Base-by-base conservation (phyloP, 2,888 invertebrate species). In the Athalia cordata region DNA sequence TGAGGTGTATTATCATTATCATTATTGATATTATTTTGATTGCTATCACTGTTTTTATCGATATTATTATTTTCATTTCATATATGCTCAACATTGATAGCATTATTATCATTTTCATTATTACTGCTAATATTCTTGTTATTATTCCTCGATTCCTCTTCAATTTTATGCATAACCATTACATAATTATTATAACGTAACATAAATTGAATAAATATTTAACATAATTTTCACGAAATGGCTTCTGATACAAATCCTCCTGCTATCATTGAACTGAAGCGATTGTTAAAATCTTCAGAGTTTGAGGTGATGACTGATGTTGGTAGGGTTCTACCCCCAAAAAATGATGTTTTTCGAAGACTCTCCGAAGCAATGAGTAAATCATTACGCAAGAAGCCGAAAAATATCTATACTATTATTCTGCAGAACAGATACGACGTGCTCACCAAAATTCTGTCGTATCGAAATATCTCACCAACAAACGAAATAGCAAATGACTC, bases 321-420 rank as follows among this genome's bases (percentile, higher is more conserved):
- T 45, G 64, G 64, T 45, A 64, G 45, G 45, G 64, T 64, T 45
- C 64, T 64, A 11, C 61, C 61, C 64, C 64, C 64, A 9, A 64
- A 64, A 45, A 43, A 45, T n/a, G n/a, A 64, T 43, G 64, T 64
- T 64, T 64, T 64, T 11, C 45, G 45, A 45, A 64, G 15, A 64
- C 45, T 64, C 11, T 64, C 64, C 8, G 43, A 43, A 43, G 64
- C 64, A 43, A 45, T 64, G 64, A 64, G 64, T 64, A 45, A 64
- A 64, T 45, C 45, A 45, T 11, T 64, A 11, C 64, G 64, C 9
- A 64, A 64, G 29, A 64, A 64, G 45, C 64, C 64, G 7, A 64
- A 64, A 45, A 64, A 43, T 15, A 64, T 64, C 45, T 64, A 64
- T 45, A 64, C 64, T 8, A 45, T 64, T 64, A 43, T 64, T 15